Percentiles rank a stretch among this genome's conserved stretches.
Evolutionary conservation across 2,888 invertebrate genomes (phyloP).

Genomic region (Hedya salicella): DNA sequence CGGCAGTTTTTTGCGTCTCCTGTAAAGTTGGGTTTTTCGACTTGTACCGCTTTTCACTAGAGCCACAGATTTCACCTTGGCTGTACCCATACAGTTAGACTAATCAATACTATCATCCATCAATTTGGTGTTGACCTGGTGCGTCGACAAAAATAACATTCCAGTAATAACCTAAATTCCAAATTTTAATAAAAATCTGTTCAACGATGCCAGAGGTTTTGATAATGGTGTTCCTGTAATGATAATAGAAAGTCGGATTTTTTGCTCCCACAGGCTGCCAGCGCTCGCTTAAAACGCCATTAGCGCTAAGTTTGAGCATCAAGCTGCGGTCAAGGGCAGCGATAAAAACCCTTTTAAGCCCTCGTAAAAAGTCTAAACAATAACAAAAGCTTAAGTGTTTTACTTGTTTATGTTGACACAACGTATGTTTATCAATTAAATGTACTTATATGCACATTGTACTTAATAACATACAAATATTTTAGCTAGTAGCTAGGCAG

Average conservation of each 20-base stretch:
- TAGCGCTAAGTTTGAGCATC: constrained; percentile 20
- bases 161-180: neutral
- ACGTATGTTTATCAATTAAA: neutral
- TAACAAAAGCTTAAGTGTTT: neutral
- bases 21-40: too few relatives aligned
- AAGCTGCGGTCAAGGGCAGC: constrained; percentile 17
- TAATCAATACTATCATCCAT: too few relatives aligned
- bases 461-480: too few relatives aligned
- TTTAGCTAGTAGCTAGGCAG: too few relatives aligned
- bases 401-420: neutral
- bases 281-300: constrained; percentile 36
- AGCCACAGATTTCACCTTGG: too few relatives aligned
- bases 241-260: constrained; percentile 33
- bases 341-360: constrained; percentile 32
- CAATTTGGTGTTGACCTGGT: too few relatives aligned
- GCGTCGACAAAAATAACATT: too few relatives aligned
- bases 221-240: constrained; percentile 20
- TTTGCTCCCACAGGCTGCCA: constrained; percentile 16
- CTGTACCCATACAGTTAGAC: too few relatives aligned
- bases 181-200: constrained; percentile 26
- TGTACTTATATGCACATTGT: too few relatives aligned
- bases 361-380: constrained; percentile 22
- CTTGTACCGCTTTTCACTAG: too few relatives aligned
- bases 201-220: constrained; percentile 22
- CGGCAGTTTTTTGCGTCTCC: too few relatives aligned